Conservation (phyloP, 2,797 vertebrate species). For the Rhadinocentrus ornatus region DNA sequence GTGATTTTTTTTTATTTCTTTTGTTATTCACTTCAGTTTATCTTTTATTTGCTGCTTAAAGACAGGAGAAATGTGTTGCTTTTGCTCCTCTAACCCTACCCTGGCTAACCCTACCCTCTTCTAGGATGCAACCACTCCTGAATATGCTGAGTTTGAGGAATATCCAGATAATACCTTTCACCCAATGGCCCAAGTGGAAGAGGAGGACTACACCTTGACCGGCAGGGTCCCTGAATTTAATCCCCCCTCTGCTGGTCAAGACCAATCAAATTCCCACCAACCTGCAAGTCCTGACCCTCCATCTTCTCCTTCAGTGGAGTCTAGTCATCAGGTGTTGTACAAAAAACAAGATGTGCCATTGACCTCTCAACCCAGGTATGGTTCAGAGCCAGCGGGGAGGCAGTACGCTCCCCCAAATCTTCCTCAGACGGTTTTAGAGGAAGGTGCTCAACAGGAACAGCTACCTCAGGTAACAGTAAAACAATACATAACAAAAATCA, state of each 20-base stretch:
- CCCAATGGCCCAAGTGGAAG: constrained; percentile 63
- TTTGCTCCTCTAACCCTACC: background rate
- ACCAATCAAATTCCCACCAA: constrained; percentile 46
- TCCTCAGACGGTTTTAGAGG: constrained; percentile 29
- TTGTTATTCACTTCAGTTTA: background rate
- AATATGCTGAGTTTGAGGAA: constrained; percentile 74
- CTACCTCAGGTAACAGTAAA: constrained; percentile 36
- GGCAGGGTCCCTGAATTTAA: constrained; percentile 68
- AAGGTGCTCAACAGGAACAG: constrained; percentile 38
- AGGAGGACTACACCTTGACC: constrained; percentile 76
- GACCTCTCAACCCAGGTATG: constrained; percentile 43
- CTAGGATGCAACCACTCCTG: constrained; percentile 69
- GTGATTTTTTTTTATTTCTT: constrained; percentile 49
- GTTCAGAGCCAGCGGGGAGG: constrained; percentile 34
- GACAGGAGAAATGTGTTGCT: background rate
- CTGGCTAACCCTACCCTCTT: background rate
- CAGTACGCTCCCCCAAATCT: constrained; percentile 38
- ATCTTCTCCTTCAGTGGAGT: constrained; percentile 41
- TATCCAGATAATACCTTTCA: constrained; percentile 74
- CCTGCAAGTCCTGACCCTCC: constrained; percentile 36
- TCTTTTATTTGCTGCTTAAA: background rate
- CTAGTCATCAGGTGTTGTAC: constrained; percentile 3
- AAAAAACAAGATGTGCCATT: constrained; percentile 38
- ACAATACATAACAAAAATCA: too few species aligned
- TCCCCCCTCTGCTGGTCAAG: constrained; percentile 28